Conservation (phyloP, 92 coral and sea anemone species). For the Muricea muricata region DNA sequence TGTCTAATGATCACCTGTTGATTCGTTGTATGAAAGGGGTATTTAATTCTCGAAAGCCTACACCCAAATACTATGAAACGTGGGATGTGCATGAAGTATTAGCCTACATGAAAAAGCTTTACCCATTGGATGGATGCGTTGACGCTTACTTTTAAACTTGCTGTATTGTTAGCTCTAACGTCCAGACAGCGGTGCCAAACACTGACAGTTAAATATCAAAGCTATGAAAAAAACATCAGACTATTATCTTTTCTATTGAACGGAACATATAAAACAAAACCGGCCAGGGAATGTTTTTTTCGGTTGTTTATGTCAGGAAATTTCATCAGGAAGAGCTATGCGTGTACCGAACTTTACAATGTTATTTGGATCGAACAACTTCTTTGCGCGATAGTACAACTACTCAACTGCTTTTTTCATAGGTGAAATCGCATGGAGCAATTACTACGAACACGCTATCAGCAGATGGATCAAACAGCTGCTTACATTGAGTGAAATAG, state of each 20-base stretch:
- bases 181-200: constrained; percentile 65
- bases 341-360: constrained; percentile 22
- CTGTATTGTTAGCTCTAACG: constrained; percentile 47
- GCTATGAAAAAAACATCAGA: constrained; percentile 33
- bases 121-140: constrained; percentile 41
- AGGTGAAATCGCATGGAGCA: constrained; percentile 23
- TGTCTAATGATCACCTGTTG: constrained; percentile 49
- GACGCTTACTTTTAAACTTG: constrained; percentile 46
- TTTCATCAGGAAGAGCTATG: constrained; percentile 36
- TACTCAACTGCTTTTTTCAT: constrained; percentile 23
- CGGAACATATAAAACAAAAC: constrained; percentile 48
- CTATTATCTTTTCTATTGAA: constrained; percentile 32
- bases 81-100: constrained; percentile 38
- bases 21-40: constrained; percentile 54
- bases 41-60: constrained; percentile 34
- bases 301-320: constrained; percentile 41
- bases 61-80: constrained; percentile 42
- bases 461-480: constrained; percentile 48
- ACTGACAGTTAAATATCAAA: constrained; percentile 22
- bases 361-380: constrained; percentile 24
- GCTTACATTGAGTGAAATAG: constrained; percentile 39
- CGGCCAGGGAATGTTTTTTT: constrained; percentile 41
- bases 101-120: constrained; percentile 13
- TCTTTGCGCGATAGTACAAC: not conserved
- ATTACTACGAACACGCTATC: constrained; percentile 26